Conservation (phyloP, 35 echinoderm and acorn worm genomes). For the Apostichopus californicus region DNA sequence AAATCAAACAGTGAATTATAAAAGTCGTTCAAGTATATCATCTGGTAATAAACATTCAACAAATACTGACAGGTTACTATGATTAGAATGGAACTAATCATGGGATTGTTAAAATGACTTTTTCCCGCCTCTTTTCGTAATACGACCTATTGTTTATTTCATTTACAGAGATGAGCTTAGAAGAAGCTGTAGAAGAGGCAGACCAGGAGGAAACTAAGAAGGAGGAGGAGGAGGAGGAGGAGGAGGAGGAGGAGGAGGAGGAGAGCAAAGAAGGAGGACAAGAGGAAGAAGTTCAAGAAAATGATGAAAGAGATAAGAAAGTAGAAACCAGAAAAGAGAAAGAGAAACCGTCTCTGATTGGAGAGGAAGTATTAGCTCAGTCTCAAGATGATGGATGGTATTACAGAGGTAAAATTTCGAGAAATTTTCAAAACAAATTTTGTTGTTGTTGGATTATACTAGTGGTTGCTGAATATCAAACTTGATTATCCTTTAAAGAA, state of each 20-base stretch:
- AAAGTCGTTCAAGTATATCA: no score
- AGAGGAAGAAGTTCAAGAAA: conserved; percentile 35
- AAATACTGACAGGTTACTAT: no score
- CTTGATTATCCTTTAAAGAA: no score
- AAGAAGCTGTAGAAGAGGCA: neutral
- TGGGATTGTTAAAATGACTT: no score
- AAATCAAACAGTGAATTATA: no score
- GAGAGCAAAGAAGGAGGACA: conserved; percentile 24
- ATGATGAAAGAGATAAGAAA: neutral
- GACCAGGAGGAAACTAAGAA: neutral
- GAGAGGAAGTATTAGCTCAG: conserved; percentile 86
- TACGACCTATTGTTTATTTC: neutral
- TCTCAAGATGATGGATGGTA: conserved; percentile 88
- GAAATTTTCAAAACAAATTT: neutral
- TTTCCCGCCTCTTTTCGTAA: no score
- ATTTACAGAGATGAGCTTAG: neutral
- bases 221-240: conserved; percentile 25
- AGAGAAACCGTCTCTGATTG: conserved; percentile 30
- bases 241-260: neutral
- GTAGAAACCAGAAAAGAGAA: neutral
- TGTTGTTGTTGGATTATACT: neutral
- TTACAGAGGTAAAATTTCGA: conserved; percentile 68
- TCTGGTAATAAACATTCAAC: no score
- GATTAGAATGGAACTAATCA: no score
- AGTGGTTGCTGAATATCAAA: neutral